phyloP scores from a whole-genome alignment of 2,113 vertebrate genomes.

The Xiphias gladius region DNA sequence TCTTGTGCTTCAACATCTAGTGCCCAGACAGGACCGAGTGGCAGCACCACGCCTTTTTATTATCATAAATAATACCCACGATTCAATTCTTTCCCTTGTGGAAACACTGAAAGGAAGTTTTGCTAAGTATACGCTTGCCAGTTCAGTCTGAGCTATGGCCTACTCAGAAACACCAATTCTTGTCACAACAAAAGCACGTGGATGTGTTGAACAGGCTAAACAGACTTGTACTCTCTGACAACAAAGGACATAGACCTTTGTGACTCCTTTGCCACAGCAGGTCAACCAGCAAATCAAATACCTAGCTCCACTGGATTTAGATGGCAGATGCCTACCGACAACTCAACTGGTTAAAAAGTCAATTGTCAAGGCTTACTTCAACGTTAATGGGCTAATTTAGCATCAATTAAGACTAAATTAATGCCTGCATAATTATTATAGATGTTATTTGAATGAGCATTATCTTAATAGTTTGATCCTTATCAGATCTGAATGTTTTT shows the following conservation, averaged over 20 bases:
- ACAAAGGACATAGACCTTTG: background rate
- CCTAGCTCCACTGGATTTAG: background rate
- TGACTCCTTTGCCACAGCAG: conserved; percentile 16
- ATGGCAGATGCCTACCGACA: background rate
- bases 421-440: background rate
- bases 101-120: conserved; percentile 60
- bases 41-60: conserved; percentile 68
- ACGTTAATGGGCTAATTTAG: background rate
- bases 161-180: conserved; percentile 28
- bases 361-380: no score
- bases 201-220: conserved; percentile 16
- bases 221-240: conserved; percentile 42
- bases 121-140: background rate
- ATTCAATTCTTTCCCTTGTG: conserved; percentile 50
- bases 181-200: conserved; percentile 58
- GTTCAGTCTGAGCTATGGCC: conserved; percentile 19
- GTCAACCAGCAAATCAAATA: background rate
- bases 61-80: conserved; percentile 71
- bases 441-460: background rate
- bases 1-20: conserved; percentile 48
- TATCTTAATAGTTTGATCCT: background rate
- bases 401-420: background rate
- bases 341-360: background rate
- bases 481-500: background rate
- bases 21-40: conserved; percentile 56